Conservation (phyloP, 2,797 vertebrate genomes). For the Zalophus californianus region DNA sequence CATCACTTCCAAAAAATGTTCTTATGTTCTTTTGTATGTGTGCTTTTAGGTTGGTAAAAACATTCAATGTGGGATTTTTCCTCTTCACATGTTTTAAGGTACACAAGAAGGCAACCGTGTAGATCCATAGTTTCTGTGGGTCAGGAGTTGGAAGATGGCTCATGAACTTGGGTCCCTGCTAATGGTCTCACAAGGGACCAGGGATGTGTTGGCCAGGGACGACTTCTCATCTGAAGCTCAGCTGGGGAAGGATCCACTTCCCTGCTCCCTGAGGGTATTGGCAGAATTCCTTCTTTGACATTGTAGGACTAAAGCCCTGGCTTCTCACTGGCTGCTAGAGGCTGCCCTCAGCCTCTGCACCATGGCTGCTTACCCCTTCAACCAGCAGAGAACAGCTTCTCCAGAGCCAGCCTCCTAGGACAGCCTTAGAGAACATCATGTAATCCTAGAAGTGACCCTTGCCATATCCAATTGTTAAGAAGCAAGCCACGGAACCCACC, state of each 20-base stretch:
- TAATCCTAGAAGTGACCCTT: not conserved
- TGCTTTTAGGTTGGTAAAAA: not conserved
- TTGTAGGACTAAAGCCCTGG: not conserved
- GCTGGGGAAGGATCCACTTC: accelerated
- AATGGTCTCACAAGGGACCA: not conserved
- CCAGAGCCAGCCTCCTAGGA: not conserved
- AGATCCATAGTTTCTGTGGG: no score
- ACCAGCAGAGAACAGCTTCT: not conserved
- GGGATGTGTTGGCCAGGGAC: no score
- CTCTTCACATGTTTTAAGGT: not conserved
- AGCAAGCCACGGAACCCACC: accelerated
- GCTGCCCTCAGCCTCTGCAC: no score
- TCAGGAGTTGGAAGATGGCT: not conserved
- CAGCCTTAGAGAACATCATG: accelerated
- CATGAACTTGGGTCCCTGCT: no score
- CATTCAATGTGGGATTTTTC: not conserved
- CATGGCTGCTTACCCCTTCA: not conserved
- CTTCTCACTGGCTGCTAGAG: not conserved
- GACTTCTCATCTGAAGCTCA: not conserved
- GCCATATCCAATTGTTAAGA: not conserved
- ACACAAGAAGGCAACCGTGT: accelerated
- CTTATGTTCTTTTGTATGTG: not conserved
- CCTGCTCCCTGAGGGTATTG: not conserved
- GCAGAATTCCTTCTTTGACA: not conserved
- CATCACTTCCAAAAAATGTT: not conserved